phyloP scores from a whole-genome alignment of 2,888 invertebrate genomes.

The Cheilosia urbana region DNA sequence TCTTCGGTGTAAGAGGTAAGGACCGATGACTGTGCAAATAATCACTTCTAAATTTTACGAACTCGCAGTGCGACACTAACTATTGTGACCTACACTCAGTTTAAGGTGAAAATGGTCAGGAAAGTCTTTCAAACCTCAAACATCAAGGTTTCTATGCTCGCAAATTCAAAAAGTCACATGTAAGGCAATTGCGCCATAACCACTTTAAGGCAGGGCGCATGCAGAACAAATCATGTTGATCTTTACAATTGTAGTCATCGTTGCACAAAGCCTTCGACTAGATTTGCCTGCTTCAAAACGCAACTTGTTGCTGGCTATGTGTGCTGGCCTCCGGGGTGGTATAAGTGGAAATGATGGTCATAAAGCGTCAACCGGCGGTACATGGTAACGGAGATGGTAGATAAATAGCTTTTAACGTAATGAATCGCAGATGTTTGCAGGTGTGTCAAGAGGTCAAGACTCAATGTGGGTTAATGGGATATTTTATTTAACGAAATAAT shows the following conservation, averaged over 20 bases:
- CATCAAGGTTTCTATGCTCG: too few relatives aligned
- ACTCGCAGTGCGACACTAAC: neutral
- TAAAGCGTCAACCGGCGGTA: too few relatives aligned
- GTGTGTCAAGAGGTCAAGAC: too few relatives aligned
- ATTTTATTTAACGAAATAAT: too few relatives aligned
- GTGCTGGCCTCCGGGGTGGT: neutral
- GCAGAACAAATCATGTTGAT: slow-evolving; percentile 1
- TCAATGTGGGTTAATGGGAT: too few relatives aligned
- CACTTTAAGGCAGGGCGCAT: neutral
- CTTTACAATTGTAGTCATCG: neutral
- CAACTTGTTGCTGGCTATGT: neutral
- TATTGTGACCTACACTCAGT: neutral
- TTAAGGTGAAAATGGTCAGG: neutral
- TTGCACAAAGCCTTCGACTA: neutral
- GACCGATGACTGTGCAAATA: too few relatives aligned
- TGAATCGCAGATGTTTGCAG: too few relatives aligned
- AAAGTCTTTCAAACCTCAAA: neutral
- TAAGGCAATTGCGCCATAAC: neutral
- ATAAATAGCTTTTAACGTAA: too few relatives aligned
- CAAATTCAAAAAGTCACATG: neutral
- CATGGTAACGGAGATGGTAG: too few relatives aligned
- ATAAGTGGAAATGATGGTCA: too few relatives aligned
- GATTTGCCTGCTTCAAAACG: neutral
- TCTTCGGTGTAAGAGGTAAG: too few relatives aligned
- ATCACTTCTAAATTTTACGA: neutral